Percentiles rank a stretch among this genome's conserved stretches.
These are phyloP conservation scores for Augochlorella aurata DNA, from an alignment of 2,888 invertebrate species.

Conservation along the genomic window DNA sequence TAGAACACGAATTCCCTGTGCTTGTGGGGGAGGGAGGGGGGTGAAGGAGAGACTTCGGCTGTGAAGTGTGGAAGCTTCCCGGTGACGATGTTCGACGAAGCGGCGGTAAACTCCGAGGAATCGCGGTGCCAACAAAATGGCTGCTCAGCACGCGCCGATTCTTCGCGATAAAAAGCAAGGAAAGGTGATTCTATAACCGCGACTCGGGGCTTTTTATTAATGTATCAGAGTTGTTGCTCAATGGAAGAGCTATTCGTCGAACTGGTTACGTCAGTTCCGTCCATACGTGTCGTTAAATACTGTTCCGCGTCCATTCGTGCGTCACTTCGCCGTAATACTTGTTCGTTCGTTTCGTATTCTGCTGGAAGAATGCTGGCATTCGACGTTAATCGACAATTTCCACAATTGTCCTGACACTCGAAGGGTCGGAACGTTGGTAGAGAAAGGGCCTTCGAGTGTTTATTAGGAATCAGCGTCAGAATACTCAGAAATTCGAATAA, in stretches of 20 bases:
- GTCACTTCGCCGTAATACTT: not conserved
- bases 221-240: not conserved
- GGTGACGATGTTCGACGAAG: slow-evolving; percentile 40
- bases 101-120: slow-evolving; percentile 28
- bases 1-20: slow-evolving; percentile 68
- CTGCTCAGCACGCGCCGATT: not conserved
- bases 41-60: slow-evolving; percentile 17
- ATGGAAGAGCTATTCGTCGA: not conserved
- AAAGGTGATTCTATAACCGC: not conserved
- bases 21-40: slow-evolving; percentile 44
- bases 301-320: not conserved
- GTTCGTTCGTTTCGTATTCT: not conserved
- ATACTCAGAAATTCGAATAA: too few relatives aligned
- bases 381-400: too few relatives aligned
- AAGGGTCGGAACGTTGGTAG: too few relatives aligned
- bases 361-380: not conserved
- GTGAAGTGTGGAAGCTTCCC: slow-evolving; percentile 26
- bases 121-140: slow-evolving; percentile 24
- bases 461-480: slow-evolving; percentile 6
- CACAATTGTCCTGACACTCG: too few relatives aligned
- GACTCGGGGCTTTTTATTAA: not conserved
- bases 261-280: slow-evolving; percentile 6
- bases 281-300: not conserved
- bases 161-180: not conserved
- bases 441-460: not conserved